These are phyloP conservation scores for Clarias laeviceps DNA, from an alignment of 2,797 vertebrate species.

Conservation along the genomic window DNA sequence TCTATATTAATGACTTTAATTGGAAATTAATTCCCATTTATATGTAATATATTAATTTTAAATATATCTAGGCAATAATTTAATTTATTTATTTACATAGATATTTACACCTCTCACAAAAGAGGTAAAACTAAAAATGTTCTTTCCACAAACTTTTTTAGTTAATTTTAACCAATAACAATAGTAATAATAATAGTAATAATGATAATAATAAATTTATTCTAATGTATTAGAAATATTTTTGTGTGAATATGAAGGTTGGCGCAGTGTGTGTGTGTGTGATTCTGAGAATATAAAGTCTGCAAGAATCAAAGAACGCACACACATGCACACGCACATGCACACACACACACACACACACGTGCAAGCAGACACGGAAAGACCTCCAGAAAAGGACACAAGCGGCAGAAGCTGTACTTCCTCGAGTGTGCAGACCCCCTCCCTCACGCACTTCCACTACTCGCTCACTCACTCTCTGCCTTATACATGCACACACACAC, in stretches of 20 bases:
- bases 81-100: no score
- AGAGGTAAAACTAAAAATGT: no score
- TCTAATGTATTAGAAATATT: neutral
- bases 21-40: neutral
- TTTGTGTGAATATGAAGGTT: neutral
- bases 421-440: conserved; percentile 65
- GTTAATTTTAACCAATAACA: no score
- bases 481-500: conserved; percentile 38
- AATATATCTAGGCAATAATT: neutral
- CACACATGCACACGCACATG: conserved; percentile 52
- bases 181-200: no score
- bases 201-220: neutral
- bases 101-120: no score
- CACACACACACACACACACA: conserved; percentile 61
- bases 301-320: conserved; percentile 1
- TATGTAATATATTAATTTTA: neutral
- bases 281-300: neutral
- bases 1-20: neutral
- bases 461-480: conserved; percentile 59
- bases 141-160: no score
- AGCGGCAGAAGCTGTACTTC: conserved; percentile 76
- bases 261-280: neutral
- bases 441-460: conserved; percentile 61
- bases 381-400: conserved; percentile 40
- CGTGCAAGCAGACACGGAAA: conserved; percentile 44